Evolutionary conservation across 2,113 vertebrate genomes (phyloP), one percentile per base, ranked within the genome.

Genomic region (Thymallus thymallus): DNA sequence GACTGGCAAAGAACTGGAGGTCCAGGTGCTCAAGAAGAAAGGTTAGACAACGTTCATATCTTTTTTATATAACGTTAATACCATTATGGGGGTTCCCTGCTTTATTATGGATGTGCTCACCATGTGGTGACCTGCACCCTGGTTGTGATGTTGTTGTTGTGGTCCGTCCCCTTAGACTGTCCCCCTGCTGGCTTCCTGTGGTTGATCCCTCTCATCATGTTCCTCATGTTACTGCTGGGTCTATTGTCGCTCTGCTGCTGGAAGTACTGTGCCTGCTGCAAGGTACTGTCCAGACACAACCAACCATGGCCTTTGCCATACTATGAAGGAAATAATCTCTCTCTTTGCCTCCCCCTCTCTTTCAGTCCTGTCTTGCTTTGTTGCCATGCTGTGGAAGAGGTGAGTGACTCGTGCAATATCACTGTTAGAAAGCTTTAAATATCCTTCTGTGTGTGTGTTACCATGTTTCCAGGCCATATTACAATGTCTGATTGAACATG

Each of bases 241-340:
- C 91, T 99, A 69, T 87, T 99, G 80, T 86, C 96, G 75, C 91
- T 98, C 58, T 95, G 98, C 73, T 99, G 97, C 87, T 99, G 96
- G 97, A 99, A 94, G 82, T 97, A 92, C 91, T 99, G 97, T 0
- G 83, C 91, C 83, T 97, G 96, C 88, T 99, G 95, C 90, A 93
- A 94, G 95, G 97, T 99, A 79, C 86, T 86, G 3, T 24, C 68
- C 26, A 29, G 13, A 23, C 30, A 14, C 72, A 30, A 30, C 35
- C 35, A 41, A 12, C 35, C 35, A 3, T 12, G 48, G 3, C 48
- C 48, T 51, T 61, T n/a, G 9, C 58, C 62, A 29, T 64, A 64
- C 16, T 29, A 3, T 64, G 26, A 22, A 3, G 26, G 74, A 2
- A 82, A 35, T 82, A 4, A 0, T 5, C 13, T 73, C 6, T 18